Conservation (phyloP, 2,797 vertebrate genomes). For the Platalea minor region DNA sequence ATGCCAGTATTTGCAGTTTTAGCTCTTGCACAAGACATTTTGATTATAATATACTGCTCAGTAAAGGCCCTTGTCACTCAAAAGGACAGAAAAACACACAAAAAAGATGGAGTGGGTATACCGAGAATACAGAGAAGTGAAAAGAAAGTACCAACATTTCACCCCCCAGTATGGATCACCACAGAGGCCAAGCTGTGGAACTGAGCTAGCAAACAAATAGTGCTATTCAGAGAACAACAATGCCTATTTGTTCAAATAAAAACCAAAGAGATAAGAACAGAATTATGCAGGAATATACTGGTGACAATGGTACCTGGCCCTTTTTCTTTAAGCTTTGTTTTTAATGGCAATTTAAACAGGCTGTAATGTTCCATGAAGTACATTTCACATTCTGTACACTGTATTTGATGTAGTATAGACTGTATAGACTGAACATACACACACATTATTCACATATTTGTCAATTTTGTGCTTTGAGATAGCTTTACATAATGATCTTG, state of each 20-base stretch:
- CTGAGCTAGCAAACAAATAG: neutral
- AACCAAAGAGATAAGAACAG: neutral
- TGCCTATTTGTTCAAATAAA: neutral
- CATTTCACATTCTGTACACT: neutral
- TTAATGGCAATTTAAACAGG: neutral
- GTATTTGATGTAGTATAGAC: neutral
- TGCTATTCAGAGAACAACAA: neutral
- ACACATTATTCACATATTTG: neutral
- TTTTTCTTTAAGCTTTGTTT: neutral
- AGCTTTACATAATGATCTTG: neutral
- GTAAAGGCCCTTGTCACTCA: constrained; percentile 71
- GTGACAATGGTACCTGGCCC: neutral
- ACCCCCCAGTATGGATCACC: neutral
- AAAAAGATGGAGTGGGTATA: constrained; percentile 40
- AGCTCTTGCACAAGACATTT: constrained; percentile 42
- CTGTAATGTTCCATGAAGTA: neutral
- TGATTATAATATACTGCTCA: constrained; percentile 67
- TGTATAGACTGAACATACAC: neutral
- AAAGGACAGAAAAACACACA: constrained; percentile 14
- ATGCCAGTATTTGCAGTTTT: constrained; percentile 26
- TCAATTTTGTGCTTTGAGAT: neutral
- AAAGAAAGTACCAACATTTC: neutral
- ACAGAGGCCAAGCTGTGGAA: neutral
- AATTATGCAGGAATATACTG: neutral
- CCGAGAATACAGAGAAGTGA: neutral